A percentile compares a stretch with the other conserved stretches of the same genome.
Conservation (phyloP, 2,797 vertebrate species). For the Chiroxiphia lanceolata region DNA sequence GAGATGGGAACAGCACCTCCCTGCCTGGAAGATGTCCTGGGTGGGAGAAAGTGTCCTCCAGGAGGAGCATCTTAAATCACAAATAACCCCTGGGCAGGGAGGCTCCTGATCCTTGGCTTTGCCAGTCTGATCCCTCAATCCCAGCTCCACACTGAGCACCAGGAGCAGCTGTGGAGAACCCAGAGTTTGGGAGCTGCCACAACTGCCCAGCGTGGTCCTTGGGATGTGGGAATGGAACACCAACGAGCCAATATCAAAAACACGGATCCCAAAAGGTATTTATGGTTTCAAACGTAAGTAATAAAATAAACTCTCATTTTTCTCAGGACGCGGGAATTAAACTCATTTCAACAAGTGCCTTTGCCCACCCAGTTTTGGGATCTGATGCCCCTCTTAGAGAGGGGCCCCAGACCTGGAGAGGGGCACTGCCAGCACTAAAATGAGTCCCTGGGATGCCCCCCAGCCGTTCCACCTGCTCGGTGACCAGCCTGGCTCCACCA, state of each 20-base stretch:
- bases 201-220: fast-evolving
- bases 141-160: fast-evolving
- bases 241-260: fast-evolving
- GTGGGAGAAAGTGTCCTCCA: background rate
- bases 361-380: background rate
- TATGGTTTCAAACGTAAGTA: fast-evolving
- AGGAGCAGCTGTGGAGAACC: fast-evolving
- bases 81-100: background rate
- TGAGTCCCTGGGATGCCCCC: fast-evolving
- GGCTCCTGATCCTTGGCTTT: background rate
- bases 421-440: background rate
- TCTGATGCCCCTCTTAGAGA: fast-evolving
- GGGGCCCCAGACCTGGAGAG: background rate
- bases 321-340: background rate
- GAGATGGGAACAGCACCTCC: background rate
- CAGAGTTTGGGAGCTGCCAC: background rate
- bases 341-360: background rate
- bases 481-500: background rate
- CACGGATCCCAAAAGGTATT: fast-evolving
- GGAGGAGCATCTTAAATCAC: background rate
- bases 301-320: fast-evolving
- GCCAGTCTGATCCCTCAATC: background rate
- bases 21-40: background rate
- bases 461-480: fast-evolving
- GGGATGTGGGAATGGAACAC: background rate